phyloP scores from a whole-genome alignment of 1,140 invertebrate species.

The Chymomyza costata region DNA sequence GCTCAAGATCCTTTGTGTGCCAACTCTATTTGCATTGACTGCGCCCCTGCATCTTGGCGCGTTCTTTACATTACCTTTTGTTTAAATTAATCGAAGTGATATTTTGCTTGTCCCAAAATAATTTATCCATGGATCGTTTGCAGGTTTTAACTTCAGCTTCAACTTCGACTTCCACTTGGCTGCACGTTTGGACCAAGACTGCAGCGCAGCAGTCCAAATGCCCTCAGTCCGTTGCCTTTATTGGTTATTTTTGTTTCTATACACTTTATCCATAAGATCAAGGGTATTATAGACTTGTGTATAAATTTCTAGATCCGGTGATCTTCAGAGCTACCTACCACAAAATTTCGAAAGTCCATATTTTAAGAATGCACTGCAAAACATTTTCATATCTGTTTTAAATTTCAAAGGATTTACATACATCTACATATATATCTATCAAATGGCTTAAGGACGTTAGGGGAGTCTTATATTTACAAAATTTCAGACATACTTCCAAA shows the following conservation, averaged over 20 bases:
- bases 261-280: neutral
- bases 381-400: no score
- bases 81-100: conserved; percentile 73
- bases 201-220: conserved; percentile 22
- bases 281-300: no score
- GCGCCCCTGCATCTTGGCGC: neutral
- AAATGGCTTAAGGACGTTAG: no score
- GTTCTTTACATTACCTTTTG: conserved; percentile 41
- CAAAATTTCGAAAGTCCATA: no score
- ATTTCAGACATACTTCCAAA: no score
- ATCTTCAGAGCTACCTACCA: no score
- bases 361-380: no score
- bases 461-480: no score
- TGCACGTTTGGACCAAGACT: conserved; percentile 15
- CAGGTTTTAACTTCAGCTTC: neutral
- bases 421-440: no score
- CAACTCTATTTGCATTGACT: conserved; percentile 58
- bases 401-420: no score
- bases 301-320: no score
- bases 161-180: no score
- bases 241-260: conserved; percentile 28
- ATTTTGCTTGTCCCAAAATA: conserved; percentile 72
- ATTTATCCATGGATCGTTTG: conserved; percentile 49
- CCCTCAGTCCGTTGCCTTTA: conserved; percentile 30
- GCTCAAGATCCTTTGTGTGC: conserved; percentile 16